These are phyloP conservation scores for Sesia apiformis DNA, from an alignment of 2,888 invertebrate species.

Conservation along the genomic window DNA sequence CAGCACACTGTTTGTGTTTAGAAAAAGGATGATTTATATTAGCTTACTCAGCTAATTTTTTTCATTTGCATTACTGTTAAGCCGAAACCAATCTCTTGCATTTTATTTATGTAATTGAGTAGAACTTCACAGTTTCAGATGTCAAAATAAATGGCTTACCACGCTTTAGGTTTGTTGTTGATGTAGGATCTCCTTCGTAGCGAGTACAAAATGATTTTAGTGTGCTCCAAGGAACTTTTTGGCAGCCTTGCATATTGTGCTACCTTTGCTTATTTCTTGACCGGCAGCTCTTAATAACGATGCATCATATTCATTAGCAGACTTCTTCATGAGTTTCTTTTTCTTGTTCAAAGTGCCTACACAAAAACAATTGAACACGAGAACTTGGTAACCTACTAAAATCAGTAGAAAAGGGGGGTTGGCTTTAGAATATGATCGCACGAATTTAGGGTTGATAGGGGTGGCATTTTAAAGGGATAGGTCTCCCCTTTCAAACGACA, in stretches of 20 bases:
- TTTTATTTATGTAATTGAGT: background rate
- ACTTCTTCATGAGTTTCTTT: too few relatives aligned
- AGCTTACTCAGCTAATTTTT: conserved; percentile 1
- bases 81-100: background rate
- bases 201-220: background rate
- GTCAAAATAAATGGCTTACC: background rate
- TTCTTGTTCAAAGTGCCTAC: too few relatives aligned
- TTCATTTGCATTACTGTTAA: background rate
- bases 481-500: too few relatives aligned
- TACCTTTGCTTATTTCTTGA: background rate
- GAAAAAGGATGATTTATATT: conserved; percentile 1
- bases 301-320: too few relatives aligned
- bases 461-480: too few relatives aligned
- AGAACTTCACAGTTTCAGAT: background rate
- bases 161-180: background rate
- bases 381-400: too few relatives aligned
- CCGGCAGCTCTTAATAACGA: background rate
- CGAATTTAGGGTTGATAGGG: too few relatives aligned
- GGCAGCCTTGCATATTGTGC: background rate
- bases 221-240: background rate
- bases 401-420: too few relatives aligned
- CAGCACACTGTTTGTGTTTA: background rate
- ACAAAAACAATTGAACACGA: too few relatives aligned
- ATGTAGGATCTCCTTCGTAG: background rate
- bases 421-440: too few relatives aligned